Conservation (phyloP, 2,797 vertebrate species). For the Zalophus californianus region DNA sequence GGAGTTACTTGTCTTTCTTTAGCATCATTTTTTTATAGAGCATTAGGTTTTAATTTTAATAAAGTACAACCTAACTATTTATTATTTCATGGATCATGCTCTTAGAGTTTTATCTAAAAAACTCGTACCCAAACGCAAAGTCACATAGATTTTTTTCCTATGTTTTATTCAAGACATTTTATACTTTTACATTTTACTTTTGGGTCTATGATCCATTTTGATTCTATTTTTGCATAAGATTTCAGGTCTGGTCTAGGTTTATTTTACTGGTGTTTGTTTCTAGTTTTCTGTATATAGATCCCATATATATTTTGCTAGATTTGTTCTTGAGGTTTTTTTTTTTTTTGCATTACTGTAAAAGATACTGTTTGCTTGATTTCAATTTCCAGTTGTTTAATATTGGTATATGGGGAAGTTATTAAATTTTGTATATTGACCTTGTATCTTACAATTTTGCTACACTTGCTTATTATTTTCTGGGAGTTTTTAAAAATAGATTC, state of each 20-base stretch:
- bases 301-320: background rate
- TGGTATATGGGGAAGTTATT: background rate
- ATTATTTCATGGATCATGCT: background rate
- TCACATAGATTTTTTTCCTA: background rate
- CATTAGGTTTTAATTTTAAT: background rate
- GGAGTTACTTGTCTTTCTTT: background rate
- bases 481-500: background rate
- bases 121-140: background rate
- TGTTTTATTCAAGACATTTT: background rate
- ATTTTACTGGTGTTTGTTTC: background rate
- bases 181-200: background rate
- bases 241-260: background rate
- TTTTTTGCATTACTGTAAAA: background rate
- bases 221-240: background rate
- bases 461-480: background rate
- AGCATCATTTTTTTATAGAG: background rate
- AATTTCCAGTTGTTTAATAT: conserved; percentile 8
- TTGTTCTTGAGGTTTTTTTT: background rate
- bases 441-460: background rate
- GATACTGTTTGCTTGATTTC: background rate
- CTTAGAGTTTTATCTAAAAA: conserved; percentile 20
- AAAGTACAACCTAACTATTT: background rate
- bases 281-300: background rate
- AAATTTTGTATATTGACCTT: background rate
- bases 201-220: background rate